Base-by-base conservation (phyloP, 2,113 vertebrate species). In the Thalassoma bifasciatum region DNA sequence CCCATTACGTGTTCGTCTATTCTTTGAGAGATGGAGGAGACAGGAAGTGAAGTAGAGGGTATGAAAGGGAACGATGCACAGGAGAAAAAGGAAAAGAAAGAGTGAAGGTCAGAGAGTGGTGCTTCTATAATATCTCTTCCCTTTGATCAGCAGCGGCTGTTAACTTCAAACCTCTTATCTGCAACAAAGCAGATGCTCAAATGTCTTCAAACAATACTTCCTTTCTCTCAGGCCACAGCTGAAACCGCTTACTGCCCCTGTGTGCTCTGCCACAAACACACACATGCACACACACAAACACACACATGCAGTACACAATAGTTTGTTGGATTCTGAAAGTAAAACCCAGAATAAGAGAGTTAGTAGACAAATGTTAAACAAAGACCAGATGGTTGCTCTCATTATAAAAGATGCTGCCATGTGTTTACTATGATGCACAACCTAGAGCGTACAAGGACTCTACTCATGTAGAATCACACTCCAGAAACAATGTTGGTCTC, bases 201-300 rank as follows among this genome's bases (percentile, higher is more conserved):
- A 85, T 85, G 77, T 89, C 80, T 58, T 62, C 79, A 85, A 90
- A 93, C 91, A 91, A 92, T 86, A 77, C 70, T 70, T 85, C 79
- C 86, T 83, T 91, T 91, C 84, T 83, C 49, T 47, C 9, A 5
- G 61, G 72, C 79, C 74, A 72, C 83, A 91, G 83, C 90, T 87
- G 86, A 90, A 91, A 87, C 67, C 46, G 82, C 82, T 89, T 90
- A 90, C 75, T 80, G 69, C 68, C 67, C 46, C 83, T 76, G 63
- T 75, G 50, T 19, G 17, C 14, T 17, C 16, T 74, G 66, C 30
- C 21, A 59, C 66, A 77, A 47, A 71, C 57, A 77, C 64, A 37
- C 65, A 54, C 21, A 56, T 10, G 34, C 50, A 23, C 34, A 30
- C 30, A 22, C n/a, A 38, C 40, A n/a, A n/a, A n/a, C 14, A 40